Base-by-base conservation (phyloP, 2,113 vertebrate species). In the Nibea albiflora region DNA sequence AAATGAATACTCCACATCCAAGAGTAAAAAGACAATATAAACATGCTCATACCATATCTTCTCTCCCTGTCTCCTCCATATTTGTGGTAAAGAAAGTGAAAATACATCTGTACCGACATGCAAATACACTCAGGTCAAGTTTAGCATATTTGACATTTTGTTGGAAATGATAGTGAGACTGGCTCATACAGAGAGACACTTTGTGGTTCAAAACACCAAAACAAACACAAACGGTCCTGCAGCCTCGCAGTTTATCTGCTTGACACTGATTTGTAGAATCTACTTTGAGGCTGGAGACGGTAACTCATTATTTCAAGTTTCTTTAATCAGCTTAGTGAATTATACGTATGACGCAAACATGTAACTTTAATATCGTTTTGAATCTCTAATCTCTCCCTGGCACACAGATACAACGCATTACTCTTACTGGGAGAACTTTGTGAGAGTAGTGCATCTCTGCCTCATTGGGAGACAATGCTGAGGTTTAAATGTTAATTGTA, bases 401-500 rank as follows among this genome's bases (percentile, higher is more conserved):
- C 52, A 26, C n/a, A 69, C 22, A 26, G 4, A 58, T 10, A 46
- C 5, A 50, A 20, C 42, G 24, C 14, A 9, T 31, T 4, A 31
- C 17, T 0, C 3, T 56, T 28, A 11, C 31, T n/a, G 7, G 4
- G 1, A 56, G 61, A 35, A 20, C 12, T 47, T 39, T 35, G 20
- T 49, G 2, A 44, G 28, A 8, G 57, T 52, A 10, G 8, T 22
- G 26, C 16, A 16, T 67, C 52, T 47, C 24, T 42, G 62, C 11
- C 24, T 52, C 56, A 26, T 56, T 22, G 22, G n/a, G 44, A 70
- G 76, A 61, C 52, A 63, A 47, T 63, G 66, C 57, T 73, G 3
- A 58, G 50, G 39, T 80, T 78, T 67, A 61, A 56, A 77, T 73
- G 49, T 69, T 83, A 83, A 91, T 84, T 88, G 53, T 24, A 86